phyloP scores from a whole-genome alignment of 2,797 vertebrate species.

The Botia kubotai region DNA sequence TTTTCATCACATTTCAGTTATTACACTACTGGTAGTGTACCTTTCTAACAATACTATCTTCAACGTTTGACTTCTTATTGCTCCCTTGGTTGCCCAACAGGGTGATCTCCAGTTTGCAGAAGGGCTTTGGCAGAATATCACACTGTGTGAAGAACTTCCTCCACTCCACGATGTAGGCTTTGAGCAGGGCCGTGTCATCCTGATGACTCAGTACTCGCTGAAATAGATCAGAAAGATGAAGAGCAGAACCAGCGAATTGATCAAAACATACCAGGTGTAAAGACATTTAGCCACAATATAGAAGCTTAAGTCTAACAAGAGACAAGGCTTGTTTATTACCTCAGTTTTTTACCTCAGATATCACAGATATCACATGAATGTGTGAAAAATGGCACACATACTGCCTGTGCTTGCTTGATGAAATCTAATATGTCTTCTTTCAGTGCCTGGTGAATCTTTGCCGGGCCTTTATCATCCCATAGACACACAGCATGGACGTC shows the following conservation, averaged over 20 bases:
- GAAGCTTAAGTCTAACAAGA: neutral
- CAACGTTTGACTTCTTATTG: slow-evolving; percentile 93
- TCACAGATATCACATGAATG: slow-evolving; percentile 1
- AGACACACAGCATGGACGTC: slow-evolving; percentile 96
- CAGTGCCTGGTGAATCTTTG: slow-evolving; percentile 97
- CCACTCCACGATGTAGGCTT: slow-evolving; percentile 95
- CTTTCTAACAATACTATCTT: slow-evolving; percentile 95
- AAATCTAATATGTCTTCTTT: slow-evolving; percentile 98
- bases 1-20: too few relatives aligned
- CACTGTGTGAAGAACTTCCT: slow-evolving; percentile 97
- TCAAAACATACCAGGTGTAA: too few relatives aligned
- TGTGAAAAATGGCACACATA: slow-evolving; percentile 52
- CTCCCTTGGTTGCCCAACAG: slow-evolving; percentile 85
- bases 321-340: neutral
- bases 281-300: neutral
- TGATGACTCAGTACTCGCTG: slow-evolving; percentile 94
- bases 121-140: slow-evolving; percentile 94
- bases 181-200: slow-evolving; percentile 91
- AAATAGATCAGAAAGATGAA: neutral
- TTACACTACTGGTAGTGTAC: slow-evolving; percentile 64
- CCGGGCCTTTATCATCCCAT: slow-evolving; percentile 97
- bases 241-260: neutral
- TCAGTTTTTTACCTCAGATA: neutral
- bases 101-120: slow-evolving; percentile 93
- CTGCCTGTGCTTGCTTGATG: slow-evolving; percentile 97